A percentile compares a stretch with the other conserved stretches of the same genome.
phyloP scores from a whole-genome alignment of 2,888 invertebrate species.

The Tinea semifulvella region DNA sequence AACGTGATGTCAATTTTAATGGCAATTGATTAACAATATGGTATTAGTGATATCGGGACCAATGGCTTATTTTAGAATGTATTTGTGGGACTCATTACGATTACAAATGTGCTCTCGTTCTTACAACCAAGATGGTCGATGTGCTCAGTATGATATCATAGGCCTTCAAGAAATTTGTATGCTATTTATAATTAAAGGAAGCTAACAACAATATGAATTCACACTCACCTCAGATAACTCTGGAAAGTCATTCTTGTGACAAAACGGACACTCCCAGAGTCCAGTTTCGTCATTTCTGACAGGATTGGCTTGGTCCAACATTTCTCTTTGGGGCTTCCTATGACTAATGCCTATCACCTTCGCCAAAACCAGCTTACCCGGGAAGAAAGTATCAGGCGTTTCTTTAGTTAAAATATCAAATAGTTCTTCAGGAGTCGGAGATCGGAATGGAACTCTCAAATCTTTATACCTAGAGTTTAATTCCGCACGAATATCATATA shows the following conservation, averaged over 20 bases:
- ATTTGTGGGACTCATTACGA: no score
- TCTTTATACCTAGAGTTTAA: slow-evolving; percentile 94
- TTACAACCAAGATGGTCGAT: no score
- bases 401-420: slow-evolving; percentile 98
- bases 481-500: slow-evolving; percentile 97
- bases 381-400: slow-evolving; percentile 91
- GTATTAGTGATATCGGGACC: no score
- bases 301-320: slow-evolving; percentile 95
- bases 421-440: slow-evolving; percentile 85
- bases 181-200: no score
- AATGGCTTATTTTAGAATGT: no score
- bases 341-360: slow-evolving; percentile 85
- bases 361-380: slow-evolving; percentile 85
- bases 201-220: background rate
- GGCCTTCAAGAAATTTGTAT: no score
- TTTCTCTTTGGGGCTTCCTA: slow-evolving; percentile 90
- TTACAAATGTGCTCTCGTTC: no score
- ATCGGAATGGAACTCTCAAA: slow-evolving; percentile 77
- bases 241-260: slow-evolving; percentile 94
- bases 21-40: no score
- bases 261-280: slow-evolving; percentile 98
- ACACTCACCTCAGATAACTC: slow-evolving; percentile 82
- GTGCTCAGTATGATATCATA: no score
- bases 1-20: no score
- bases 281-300: slow-evolving; percentile 94